phyloP scores from a whole-genome alignment of 2,797 vertebrate genomes.

The Poeciliopsis infans region DNA sequence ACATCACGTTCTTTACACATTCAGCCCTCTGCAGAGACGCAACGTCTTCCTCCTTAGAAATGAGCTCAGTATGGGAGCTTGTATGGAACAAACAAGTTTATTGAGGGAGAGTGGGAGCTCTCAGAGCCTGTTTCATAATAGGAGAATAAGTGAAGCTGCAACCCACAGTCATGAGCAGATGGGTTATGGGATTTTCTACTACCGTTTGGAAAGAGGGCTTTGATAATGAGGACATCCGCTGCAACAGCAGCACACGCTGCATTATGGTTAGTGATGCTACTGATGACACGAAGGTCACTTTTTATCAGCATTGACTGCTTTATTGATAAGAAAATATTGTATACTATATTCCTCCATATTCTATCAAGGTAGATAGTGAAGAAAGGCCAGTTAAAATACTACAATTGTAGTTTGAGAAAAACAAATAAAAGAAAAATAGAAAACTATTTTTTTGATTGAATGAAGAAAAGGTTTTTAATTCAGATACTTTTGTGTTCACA shows the following conservation, averaged over 20 bases:
- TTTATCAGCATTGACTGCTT: background rate
- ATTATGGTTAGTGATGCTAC: background rate
- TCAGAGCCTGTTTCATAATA: constrained; percentile 29
- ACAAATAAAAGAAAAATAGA: background rate
- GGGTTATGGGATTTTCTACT: constrained; percentile 52
- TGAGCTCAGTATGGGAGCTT: constrained; percentile 23
- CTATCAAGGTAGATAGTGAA: background rate
- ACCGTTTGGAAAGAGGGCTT: constrained; percentile 44
- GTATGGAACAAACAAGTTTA: constrained; percentile 48
- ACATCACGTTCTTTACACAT: constrained; percentile 21
- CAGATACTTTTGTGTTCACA: background rate
- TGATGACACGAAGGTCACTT: background rate
- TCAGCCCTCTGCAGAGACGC: constrained; percentile 32
- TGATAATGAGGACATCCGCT: background rate
- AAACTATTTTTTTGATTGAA: background rate
- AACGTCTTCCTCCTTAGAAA: constrained; percentile 32
- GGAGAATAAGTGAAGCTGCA: constrained; percentile 59
- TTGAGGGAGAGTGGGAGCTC: constrained; percentile 33
- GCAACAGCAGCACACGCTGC: background rate
- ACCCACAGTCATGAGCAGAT: constrained; percentile 56
- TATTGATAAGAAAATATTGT: background rate
- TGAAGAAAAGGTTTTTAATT: background rate
- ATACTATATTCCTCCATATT: background rate
- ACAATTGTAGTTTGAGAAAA: background rate
- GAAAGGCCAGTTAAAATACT: background rate